Conservation (phyloP, 2,113 vertebrate species). For the Myxocyprinus asiaticus region DNA sequence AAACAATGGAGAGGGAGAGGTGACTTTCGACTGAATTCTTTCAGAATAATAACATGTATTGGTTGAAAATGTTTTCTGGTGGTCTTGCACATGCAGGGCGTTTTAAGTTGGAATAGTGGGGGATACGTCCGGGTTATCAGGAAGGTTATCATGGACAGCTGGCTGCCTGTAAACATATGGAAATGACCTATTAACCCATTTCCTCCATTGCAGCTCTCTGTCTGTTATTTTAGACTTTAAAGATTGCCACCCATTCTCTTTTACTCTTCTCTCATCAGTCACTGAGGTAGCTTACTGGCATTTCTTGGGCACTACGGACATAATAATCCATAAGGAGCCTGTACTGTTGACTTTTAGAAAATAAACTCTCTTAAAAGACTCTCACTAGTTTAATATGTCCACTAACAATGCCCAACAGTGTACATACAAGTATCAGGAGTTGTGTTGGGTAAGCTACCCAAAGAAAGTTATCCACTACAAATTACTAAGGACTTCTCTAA, state of each 20-base stretch:
- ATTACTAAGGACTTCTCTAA: too few species aligned
- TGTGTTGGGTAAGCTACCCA: too few species aligned
- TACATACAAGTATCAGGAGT: too few species aligned
- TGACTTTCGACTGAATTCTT: conserved; percentile 5
- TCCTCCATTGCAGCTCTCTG: conserved; percentile 19
- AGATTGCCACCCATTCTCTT: neutral
- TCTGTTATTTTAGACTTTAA: conserved; percentile 36
- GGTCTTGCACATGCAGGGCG: neutral
- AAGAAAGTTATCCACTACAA: too few species aligned
- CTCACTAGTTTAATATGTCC: too few species aligned
- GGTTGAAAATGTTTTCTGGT: neutral
- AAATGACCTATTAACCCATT: conserved; percentile 54
- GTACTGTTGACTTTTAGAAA: too few species aligned
- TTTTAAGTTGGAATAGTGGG: neutral
- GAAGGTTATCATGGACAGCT: conserved; percentile 52
- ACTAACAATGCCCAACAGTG: too few species aligned
- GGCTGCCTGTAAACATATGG: conserved; percentile 53
- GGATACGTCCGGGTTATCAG: conserved; percentile 51
- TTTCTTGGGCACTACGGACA: neutral
- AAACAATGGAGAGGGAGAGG: conserved; percentile 12
- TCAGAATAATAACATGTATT: conserved; percentile 12
- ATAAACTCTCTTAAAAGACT: too few species aligned
- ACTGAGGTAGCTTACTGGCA: conserved; percentile 1
- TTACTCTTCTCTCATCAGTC: neutral
- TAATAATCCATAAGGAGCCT: too few species aligned